Percentiles rank a stretch among this genome's conserved stretches.
Conservation (phyloP, 2,113 vertebrate genomes). For the Melanerpes formicivorus region DNA sequence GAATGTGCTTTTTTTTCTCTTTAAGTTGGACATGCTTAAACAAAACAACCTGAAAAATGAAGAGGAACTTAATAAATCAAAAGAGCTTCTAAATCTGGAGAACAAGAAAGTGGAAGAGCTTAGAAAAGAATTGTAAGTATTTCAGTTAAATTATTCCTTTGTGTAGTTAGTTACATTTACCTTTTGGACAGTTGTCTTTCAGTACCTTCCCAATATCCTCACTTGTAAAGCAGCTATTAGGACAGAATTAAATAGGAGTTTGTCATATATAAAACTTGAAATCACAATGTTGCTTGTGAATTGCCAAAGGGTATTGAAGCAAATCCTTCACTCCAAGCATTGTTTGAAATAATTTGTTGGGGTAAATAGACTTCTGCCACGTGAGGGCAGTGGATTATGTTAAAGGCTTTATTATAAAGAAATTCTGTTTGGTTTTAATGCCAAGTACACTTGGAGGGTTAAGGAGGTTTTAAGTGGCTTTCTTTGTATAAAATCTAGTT, state of each 20-base stretch:
- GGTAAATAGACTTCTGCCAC: not conserved
- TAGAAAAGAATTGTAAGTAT: conserved; percentile 89
- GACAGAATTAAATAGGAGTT: not conserved
- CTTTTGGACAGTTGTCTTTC: not conserved
- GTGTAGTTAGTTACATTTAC: not conserved
- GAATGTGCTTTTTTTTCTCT: conserved; percentile 3
- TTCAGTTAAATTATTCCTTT: not conserved
- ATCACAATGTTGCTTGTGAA: not conserved
- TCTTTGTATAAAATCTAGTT: not conserved
- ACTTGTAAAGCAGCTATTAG: not conserved
- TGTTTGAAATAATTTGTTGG: not conserved
- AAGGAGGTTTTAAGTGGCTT: not conserved
- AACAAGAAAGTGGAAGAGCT: conserved; percentile 84
- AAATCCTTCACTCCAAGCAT: not conserved
- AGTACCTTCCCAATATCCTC: not conserved
- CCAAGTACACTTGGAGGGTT: not conserved
- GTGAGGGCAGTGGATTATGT: not conserved
- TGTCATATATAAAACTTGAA: not conserved
- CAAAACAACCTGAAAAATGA: conserved; percentile 85
- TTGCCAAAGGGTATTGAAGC: not conserved
- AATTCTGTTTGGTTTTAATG: not conserved
- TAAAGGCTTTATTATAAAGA: not conserved
- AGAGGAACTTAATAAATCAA: conserved; percentile 85
- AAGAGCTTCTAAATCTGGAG: conserved; percentile 84
- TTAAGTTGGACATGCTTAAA: conserved; percentile 84